A percentile compares a stretch with the other conserved stretches of the same genome.
These are phyloP conservation scores for Lepidurus packardi DNA, from an alignment of 1,140 invertebrate species.

Conservation along the genomic window DNA sequence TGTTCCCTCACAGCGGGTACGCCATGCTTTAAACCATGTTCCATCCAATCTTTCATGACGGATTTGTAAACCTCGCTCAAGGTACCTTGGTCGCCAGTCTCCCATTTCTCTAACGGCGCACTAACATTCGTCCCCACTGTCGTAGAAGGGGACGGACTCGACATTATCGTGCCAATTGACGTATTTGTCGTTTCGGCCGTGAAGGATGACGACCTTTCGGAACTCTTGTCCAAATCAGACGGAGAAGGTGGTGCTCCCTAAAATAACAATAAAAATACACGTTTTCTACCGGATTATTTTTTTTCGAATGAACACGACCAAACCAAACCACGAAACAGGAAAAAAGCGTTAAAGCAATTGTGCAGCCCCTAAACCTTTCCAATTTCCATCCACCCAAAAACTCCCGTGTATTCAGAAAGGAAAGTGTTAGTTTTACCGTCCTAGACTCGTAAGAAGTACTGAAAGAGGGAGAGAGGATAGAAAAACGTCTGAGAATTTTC, in stretches of 20 bases:
- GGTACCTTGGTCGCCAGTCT: constrained; percentile 47
- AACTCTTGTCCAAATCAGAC: constrained; percentile 8
- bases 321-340: neutral
- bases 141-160: neutral
- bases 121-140: neutral
- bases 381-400: neutral
- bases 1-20: constrained; percentile 49
- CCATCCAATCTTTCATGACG: constrained; percentile 53
- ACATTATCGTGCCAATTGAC: neutral
- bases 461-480: constrained; percentile 1
- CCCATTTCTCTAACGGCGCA: constrained; percentile 35
- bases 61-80: constrained; percentile 51
- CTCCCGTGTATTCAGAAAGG: neutral
- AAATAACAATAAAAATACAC: neutral
- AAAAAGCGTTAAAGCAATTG: neutral
- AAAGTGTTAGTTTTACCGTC: neutral
- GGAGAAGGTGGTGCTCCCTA: constrained; percentile 24
- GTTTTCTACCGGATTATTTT: neutral
- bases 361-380: neutral
- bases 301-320: neutral
- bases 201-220: neutral
- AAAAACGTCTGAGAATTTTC: constrained; percentile 22
- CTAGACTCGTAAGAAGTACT: neutral
- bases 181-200: neutral
- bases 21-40: constrained; percentile 53